Base-by-base conservation (phyloP, 2,113 vertebrate species). In the Silurus meridionalis region DNA sequence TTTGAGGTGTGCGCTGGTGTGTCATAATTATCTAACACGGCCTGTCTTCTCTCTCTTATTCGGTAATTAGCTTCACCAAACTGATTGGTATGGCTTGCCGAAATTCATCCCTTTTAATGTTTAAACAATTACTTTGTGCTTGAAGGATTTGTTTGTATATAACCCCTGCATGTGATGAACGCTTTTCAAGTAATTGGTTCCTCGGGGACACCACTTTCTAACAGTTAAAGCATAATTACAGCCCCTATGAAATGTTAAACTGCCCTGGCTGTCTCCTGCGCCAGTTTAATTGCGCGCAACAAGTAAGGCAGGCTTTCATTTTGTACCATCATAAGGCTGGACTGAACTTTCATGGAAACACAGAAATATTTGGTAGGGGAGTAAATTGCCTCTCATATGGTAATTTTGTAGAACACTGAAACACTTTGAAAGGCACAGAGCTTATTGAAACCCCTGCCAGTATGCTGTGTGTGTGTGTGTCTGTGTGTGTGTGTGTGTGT, bases 91-190 rank as follows among this genome's bases (percentile, higher is more conserved):
- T 95, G 96, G 96, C 96, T 97, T 97, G 94, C 96, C 94, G 93
- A 93, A 57, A 93, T 93, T 94, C 95, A 90, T 96, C 95, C 96
- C 96, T 97, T 95, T 97, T 97, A 97, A 97, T 97, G 97, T 97
- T 97, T 95, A 96, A 98, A 96, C 97, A 97, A 96, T 98, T 96
- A 96, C 96, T 98, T 96, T 97, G 96, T 98, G 97, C 97, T 97
- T 97, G 97, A 98, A 98, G 96, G 97, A 97, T 97, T 98, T 98
- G 97, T 98, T 98, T 98, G 96, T 98, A 95, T 97, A 96, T 99
- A 98, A 60, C 97, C 96, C 77, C 96, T 93, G 94, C 90, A 94
- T 97, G 95, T 96, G 97, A 98, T 97, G 97, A 97, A 96, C 95
- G 96, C 95, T 97, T 97, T 96, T 96, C 96, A 95, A 95, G 95